phyloP scores from a whole-genome alignment of 2,797 vertebrate species.

The Kryptopterus vitreolus region DNA sequence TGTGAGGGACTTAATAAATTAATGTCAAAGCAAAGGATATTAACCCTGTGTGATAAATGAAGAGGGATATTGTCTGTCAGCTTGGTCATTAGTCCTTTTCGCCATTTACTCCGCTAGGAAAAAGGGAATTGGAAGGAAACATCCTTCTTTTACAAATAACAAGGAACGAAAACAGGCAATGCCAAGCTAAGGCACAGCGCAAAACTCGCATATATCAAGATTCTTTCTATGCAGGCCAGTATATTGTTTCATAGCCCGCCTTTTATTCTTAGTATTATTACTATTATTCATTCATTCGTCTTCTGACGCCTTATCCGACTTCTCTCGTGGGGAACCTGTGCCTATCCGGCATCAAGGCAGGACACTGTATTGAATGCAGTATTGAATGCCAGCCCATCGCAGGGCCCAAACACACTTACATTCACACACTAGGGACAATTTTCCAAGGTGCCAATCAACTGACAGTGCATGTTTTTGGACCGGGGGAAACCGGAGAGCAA shows the following conservation, averaged over 20 bases:
- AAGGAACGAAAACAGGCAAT: constrained; percentile 25
- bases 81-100: constrained; percentile 63
- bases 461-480: no score
- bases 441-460: no score
- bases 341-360: no score
- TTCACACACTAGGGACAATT: no score
- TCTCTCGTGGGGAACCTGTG: no score
- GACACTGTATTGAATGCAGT: no score
- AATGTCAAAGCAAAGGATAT: constrained; percentile 66
- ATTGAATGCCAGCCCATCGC: no score
- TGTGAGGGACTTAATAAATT: constrained; percentile 68
- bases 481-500: no score
- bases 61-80: constrained; percentile 67
- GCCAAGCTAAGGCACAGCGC: neutral
- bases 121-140: constrained; percentile 24
- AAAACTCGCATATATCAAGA: neutral
- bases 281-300: no score
- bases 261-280: neutral
- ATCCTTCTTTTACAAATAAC: constrained; percentile 44
- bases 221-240: neutral
- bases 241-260: neutral
- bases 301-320: no score
- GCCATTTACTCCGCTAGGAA: constrained; percentile 52
- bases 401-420: no score
- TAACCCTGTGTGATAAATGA: constrained; percentile 75